Evolutionary conservation across 2,797 vertebrate genomes (phyloP).

Genomic region (Microctenopoma stevenorrisi): DNA sequence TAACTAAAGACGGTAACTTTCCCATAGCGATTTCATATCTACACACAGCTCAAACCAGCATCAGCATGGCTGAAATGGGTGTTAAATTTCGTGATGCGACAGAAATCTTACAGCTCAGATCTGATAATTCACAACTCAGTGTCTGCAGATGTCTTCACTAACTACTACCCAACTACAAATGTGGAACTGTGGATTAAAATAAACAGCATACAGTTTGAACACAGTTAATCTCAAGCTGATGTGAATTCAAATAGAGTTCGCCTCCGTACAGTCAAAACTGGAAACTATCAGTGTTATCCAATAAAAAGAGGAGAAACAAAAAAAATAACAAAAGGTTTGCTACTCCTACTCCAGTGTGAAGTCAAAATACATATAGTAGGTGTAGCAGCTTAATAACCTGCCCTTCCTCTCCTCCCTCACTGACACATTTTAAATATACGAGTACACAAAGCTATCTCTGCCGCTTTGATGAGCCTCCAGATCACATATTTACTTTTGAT

Average conservation of each 20-base stretch:
- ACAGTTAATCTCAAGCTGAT: neutral
- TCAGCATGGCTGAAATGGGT: neutral
- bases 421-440: conserved; percentile 78
- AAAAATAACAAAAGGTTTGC: neutral
- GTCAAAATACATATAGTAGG: conserved; percentile 59
- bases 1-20: neutral
- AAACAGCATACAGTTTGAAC: neutral
- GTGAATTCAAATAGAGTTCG: neutral
- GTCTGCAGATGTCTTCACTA: neutral
- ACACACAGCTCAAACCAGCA: conserved; percentile 1
- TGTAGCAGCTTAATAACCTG: conserved; percentile 55
- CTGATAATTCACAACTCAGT: neutral
- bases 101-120: neutral
- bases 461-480: conserved; percentile 76
- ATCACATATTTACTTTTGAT: conserved; percentile 79
- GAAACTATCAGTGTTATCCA: neutral
- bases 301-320: neutral
- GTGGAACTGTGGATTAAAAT: neutral
- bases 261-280: neutral
- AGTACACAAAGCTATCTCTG: conserved; percentile 81
- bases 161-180: neutral
- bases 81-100: conserved; percentile 10
- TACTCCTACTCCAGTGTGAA: conserved; percentile 15
- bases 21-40: neutral
- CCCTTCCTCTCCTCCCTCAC: conserved; percentile 30